Conservation (phyloP, 2,797 vertebrate genomes). For the Psittacula echo region DNA sequence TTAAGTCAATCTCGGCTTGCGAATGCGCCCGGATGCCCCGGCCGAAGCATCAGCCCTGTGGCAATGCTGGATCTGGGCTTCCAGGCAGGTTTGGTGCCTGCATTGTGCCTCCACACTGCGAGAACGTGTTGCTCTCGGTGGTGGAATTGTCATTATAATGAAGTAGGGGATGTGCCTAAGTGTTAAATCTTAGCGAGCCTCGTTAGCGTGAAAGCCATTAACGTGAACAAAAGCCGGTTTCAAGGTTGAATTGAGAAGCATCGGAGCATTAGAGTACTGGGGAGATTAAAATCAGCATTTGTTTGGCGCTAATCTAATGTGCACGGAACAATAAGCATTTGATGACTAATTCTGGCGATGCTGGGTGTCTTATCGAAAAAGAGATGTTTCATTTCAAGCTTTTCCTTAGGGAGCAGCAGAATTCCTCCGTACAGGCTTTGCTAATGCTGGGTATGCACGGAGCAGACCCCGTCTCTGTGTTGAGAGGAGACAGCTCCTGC, state of each 20-base stretch:
- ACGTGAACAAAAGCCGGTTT: slow-evolving; percentile 21
- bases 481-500: background rate
- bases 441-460: rapidly evolving
- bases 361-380: background rate
- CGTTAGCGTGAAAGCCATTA: background rate
- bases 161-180: background rate
- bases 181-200: background rate
- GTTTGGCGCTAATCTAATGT: background rate
- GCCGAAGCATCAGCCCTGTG: rapidly evolving
- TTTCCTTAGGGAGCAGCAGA: background rate
- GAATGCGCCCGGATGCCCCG: rapidly evolving
- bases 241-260: slow-evolving; percentile 39
- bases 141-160: background rate
- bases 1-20: background rate
- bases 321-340: slow-evolving; percentile 16
- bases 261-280: background rate
- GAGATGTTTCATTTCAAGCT: background rate
- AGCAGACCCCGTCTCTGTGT: background rate
- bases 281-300: slow-evolving; percentile 1
- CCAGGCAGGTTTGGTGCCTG: background rate
- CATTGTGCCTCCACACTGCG: rapidly evolving
- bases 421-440: background rate
- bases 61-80: background rate
- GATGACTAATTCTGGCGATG: slow-evolving; percentile 17
- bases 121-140: background rate